Evolutionary conservation across 2,113 vertebrate genomes (phyloP).

Genomic region (Actinemys pallida): DNA sequence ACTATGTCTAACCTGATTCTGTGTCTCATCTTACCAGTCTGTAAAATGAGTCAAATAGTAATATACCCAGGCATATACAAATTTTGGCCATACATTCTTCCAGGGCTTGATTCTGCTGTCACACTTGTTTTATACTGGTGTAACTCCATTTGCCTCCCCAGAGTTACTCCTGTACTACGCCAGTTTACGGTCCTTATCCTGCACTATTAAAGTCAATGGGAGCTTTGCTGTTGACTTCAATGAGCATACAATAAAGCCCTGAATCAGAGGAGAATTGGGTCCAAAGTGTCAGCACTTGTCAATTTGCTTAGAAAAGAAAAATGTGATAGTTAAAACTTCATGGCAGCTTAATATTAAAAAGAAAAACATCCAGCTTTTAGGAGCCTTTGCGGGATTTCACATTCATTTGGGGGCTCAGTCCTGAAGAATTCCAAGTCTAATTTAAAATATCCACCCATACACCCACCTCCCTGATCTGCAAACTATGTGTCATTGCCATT

Average conservation of each 20-base stretch:
- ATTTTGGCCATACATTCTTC: not conserved
- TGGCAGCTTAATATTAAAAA: not conserved
- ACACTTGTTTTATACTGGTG: not conserved
- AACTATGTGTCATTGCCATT: not conserved
- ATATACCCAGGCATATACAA: not conserved
- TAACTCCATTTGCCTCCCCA: not conserved
- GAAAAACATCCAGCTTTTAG: slow-evolving; percentile 1
- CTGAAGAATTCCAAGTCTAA: slow-evolving; percentile 23
- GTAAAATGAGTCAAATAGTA: not conserved
- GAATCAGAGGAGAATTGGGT: not conserved
- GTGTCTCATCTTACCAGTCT: not conserved
- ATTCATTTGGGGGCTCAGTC: not conserved
- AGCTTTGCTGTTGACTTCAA: not conserved
- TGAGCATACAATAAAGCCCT: not conserved
- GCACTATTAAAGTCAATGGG: not conserved
- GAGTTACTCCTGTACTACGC: not conserved
- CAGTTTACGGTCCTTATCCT: not conserved
- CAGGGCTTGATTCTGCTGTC: not conserved
- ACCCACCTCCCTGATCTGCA: not conserved
- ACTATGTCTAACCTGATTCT: not conserved
- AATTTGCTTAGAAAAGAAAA: slow-evolving; percentile 32
- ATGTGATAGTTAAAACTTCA: not conserved
- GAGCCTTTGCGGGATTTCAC: slow-evolving; percentile 31
- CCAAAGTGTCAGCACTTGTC: not conserved
- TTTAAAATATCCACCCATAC: slow-evolving; percentile 42